Conservation (phyloP, 2,797 vertebrate species). For the Ptychobarbus kaznakovi region DNA sequence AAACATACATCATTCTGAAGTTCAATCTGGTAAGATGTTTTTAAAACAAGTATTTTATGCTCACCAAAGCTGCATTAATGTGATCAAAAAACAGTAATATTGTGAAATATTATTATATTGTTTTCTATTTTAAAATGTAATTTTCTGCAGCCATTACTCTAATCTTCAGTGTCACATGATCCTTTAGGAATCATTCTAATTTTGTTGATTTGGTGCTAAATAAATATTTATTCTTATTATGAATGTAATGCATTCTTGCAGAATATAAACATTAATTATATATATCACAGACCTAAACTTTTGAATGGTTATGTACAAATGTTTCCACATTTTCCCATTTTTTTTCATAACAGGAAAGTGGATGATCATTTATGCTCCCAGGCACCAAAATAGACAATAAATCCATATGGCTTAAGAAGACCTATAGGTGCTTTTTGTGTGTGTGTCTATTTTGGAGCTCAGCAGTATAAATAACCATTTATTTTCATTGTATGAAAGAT, state of each 20-base stretch:
- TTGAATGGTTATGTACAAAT: not conserved
- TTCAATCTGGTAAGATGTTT: not conserved
- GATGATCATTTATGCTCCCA: not conserved
- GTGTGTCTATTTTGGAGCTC: not conserved
- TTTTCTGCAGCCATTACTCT: not conserved
- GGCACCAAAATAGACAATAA: not conserved
- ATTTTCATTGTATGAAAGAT: not conserved
- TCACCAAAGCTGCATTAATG: not conserved
- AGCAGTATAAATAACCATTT: not conserved
- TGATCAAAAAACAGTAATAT: not conserved
- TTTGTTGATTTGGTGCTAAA: not conserved
- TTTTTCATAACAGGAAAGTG: not conserved
- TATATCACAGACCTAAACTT: not conserved
- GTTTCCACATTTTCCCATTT: not conserved
- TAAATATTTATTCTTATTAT: not conserved
- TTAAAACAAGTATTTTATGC: not conserved
- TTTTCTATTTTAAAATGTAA: not conserved
- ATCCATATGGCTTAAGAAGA: not conserved
- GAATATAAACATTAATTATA: not conserved
- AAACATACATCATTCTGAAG: not conserved
- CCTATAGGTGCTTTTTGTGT: not conserved
- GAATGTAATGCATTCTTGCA: not conserved
- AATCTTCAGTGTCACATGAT: not conserved
- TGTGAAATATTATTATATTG: not conserved
- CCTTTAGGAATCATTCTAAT: not conserved